A percentile compares a stretch with the other conserved stretches of the same genome.
phyloP scores from a whole-genome alignment of 2,797 vertebrate genomes.

The Hydrocynus forskahlii region DNA sequence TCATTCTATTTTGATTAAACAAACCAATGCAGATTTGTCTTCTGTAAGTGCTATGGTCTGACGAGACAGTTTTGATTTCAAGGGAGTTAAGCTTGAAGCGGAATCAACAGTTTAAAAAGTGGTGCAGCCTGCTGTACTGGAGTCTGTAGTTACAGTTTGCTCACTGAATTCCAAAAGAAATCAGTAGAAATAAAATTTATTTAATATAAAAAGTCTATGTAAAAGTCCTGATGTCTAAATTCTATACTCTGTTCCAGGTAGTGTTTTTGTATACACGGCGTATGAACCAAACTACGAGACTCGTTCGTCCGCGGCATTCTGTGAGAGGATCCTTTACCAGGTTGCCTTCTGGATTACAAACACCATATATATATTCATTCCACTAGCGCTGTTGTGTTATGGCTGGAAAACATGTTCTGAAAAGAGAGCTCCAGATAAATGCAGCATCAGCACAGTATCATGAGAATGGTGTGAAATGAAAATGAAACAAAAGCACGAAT shows the following conservation, averaged over 20 bases:
- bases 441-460: slow-evolving; percentile 10
- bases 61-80: no score
- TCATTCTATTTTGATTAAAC: no score
- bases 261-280: slow-evolving; percentile 32
- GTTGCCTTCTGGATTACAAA: slow-evolving; percentile 62
- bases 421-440: not conserved
- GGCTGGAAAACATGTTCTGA: not conserved
- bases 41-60: no score
- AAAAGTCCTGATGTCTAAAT: not conserved
- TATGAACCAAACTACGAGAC: slow-evolving; percentile 35
- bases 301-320: slow-evolving; percentile 12
- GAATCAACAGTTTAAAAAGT: no score
- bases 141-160: not conserved
- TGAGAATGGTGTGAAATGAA: not conserved
- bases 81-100: no score
- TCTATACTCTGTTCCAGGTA: slow-evolving; percentile 28
- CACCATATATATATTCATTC: slow-evolving; percentile 37
- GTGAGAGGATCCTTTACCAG: slow-evolving; percentile 47
- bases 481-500: not conserved
- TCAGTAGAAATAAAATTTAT: not conserved
- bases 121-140: no score
- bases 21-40: no score
- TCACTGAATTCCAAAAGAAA: not conserved
- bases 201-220: no score
- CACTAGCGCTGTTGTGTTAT: not conserved